Base-by-base conservation (phyloP, 2,113 vertebrate species). In the Coreoperca whiteheadi region DNA sequence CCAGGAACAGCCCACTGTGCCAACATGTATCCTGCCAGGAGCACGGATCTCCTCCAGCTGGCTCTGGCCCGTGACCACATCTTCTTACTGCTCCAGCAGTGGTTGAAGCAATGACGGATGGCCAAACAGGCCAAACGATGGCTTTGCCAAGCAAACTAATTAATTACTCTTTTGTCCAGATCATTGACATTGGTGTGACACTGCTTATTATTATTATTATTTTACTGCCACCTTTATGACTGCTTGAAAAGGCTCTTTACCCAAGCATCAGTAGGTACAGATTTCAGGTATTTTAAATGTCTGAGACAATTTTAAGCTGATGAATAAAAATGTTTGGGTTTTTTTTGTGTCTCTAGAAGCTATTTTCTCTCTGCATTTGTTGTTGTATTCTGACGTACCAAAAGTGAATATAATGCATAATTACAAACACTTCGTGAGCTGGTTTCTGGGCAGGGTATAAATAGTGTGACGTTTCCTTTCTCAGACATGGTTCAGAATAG, bases 1-100 rank as follows among this genome's bases (percentile, higher is more conserved):
- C 56, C 81, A 96, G 94, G 94, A 87, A 94, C 95, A 8, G 92
- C 91, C 67, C 92, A 94, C 74, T 95, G 92, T 84, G 92, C 94
- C 41, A 93, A 94, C 87, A 96, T 92, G 89, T 95, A 94, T 56
- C 92, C 93, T 6, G 88, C 92, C 54, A 85, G 86, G 63, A 80
- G 54, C 3, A 72, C 91, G 65, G 94, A 96, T 81, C 94, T 86
- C 65, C 79, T 79, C 32, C 82, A 94, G 82, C 85, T 96, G 59
- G 56, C 34, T 69, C 59, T 90, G 83, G 94, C 94, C 63, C 81
- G 93, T 15, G 88, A 92, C 78, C 91, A 88, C 15, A 39, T 95
- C 78, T 93, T 92, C 48, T 25, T 89, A 14, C 86, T 91, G 6
- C 94, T 96, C 30, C 87, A 94, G 83, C 92, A 78, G 80, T 95